Base-by-base conservation (phyloP, 2,797 vertebrate genomes). In the Tenualosa thibaudeaui region DNA sequence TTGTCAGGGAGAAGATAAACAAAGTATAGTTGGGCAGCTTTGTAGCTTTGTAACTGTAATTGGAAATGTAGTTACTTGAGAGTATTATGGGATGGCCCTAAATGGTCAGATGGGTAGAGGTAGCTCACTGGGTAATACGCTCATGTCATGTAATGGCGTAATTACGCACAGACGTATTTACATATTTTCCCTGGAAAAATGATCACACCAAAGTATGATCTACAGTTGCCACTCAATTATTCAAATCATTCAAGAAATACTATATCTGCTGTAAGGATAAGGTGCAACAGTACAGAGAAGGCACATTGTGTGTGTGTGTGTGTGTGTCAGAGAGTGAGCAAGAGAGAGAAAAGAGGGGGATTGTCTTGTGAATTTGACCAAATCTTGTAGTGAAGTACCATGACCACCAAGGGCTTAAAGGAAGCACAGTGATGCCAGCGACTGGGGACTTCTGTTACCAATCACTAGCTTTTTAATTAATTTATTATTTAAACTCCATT, bases 371-470 rank as follows among this genome's bases (percentile, higher is more conserved):
- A 81, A 81, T 91, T 90, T 92, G 87, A 91, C 92, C 88, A 90
- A 87, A 92, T 88, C 89, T 90, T 90, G 93, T 92, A 87, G 84
- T 49, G 78, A 84, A 89, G 86, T 86, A 89, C 88, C 88, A 81
- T 88, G 89, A 92, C 88, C 86, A 88, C 89, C 85, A 93, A 94
- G 93, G 93, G 92, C 93, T 95, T 58, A 82, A 92, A 91, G 88
- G 89, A 54, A 68, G 84, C 86, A 81, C 84, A 84, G 86, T 53
- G 85, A 89, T 86, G 89, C 91, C 87, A 90, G 87, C 87, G 86
- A 88, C 84, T 82, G 83, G 89, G 89, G 88, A 91, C 87, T 89
- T 86, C 85, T 90, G 89, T 87, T 90, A 91, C n/a, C 85, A 89
- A 89, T 86, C 87, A 92, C 90, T 89, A 87, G 87, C 89, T 85